A percentile compares a stretch with the other conserved stretches of the same genome.
These are phyloP conservation scores for Drosophila parabipectinata DNA, from an alignment of 1,140 invertebrate genomes.

Conservation along the genomic window DNA sequence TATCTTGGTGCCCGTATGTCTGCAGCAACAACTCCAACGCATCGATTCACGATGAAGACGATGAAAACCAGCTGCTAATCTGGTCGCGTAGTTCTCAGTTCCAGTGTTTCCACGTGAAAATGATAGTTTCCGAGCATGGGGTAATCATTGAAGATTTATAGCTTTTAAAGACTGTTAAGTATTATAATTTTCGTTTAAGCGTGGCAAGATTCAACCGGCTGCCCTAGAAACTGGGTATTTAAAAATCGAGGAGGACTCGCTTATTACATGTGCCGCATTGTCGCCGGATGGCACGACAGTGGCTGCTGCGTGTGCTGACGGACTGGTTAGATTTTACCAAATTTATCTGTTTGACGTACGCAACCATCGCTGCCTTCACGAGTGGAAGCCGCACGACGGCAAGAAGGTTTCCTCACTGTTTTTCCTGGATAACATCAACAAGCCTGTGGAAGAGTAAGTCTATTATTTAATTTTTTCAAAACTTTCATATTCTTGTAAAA, in stretches of 20 bases:
- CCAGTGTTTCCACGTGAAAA: constrained; percentile 75
- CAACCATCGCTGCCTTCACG: constrained; percentile 91
- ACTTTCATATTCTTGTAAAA: no score
- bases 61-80: constrained; percentile 91
- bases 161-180: neutral
- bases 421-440: constrained; percentile 96
- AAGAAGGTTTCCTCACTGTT: constrained; percentile 93
- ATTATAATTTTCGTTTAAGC: constrained; percentile 38
- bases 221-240: constrained; percentile 86
- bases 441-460: constrained; percentile 92
- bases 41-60: constrained; percentile 86
- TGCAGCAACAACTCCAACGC: constrained; percentile 85
- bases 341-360: constrained; percentile 87
- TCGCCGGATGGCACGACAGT: constrained; percentile 97
- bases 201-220: constrained; percentile 77
- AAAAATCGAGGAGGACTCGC: constrained; percentile 88
- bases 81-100: constrained; percentile 90
- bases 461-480: no score
- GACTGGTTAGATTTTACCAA: constrained; percentile 96
- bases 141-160: constrained; percentile 36
- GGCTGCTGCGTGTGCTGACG: constrained; percentile 94
- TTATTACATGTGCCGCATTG: constrained; percentile 94
- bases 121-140: constrained; percentile 71
- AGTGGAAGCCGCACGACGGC: constrained; percentile 95
- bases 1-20: constrained; percentile 97